Evolutionary conservation across 1,140 invertebrate species (phyloP).

Genomic region (Fopius arisanus): DNA sequence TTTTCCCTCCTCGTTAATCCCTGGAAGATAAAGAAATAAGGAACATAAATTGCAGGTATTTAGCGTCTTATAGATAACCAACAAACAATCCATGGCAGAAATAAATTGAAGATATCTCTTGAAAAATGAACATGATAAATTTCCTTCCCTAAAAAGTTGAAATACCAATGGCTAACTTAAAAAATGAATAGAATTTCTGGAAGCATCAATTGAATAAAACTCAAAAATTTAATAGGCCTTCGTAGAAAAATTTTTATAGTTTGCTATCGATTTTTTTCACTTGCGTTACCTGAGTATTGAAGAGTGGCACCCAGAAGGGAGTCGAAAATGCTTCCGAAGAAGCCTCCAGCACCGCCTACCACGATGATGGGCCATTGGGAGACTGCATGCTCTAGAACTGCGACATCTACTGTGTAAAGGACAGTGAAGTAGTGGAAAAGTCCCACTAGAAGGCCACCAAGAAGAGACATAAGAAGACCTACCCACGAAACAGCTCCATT

Average conservation of each 20-base stretch:
- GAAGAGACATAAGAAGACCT: conserved; percentile 76
- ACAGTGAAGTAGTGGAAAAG: conserved; percentile 75
- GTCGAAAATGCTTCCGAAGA: conserved; percentile 84
- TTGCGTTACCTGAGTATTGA: conserved; percentile 80
- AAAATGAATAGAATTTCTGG: too few species aligned
- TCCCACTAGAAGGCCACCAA: conserved; percentile 82
- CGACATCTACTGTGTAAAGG: conserved; percentile 70
- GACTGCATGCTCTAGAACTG: conserved; percentile 69
- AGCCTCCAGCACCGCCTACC: conserved; percentile 74
- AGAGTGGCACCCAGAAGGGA: conserved; percentile 85
- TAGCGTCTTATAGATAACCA: not conserved
- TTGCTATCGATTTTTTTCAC: too few species aligned
- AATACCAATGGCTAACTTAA: too few species aligned
- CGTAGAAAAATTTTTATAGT: not conserved
- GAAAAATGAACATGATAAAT: too few species aligned
- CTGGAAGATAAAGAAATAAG: conserved; percentile 62
- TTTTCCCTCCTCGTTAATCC: conserved; percentile 73
- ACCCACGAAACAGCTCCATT: conserved; percentile 82
- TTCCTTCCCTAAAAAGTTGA: too few species aligned
- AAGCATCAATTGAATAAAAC: not conserved
- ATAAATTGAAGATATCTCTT: too few species aligned
- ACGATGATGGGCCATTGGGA: conserved; percentile 85
- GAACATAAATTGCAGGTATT: not conserved
- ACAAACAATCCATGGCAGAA: not conserved
- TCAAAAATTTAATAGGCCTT: not conserved